Evolutionary conservation across 2,888 invertebrate species (phyloP), one percentile per base, ranked within the genome.

Genomic region (Pandemis corylana): DNA sequence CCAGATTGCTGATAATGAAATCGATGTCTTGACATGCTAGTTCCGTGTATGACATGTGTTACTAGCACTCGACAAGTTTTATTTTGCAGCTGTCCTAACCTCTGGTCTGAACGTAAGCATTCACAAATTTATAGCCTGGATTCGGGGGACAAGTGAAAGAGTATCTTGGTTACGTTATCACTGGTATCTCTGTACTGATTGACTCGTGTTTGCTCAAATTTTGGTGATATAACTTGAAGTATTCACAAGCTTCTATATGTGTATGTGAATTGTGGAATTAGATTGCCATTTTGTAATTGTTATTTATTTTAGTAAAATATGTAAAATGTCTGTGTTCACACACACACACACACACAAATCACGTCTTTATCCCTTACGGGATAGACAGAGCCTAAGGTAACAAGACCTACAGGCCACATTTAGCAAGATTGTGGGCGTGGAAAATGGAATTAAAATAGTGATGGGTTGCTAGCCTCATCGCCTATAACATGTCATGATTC

Each of bases 21-120:
- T 75, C 75, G 71, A 67, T 75, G 74, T 74, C 69, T 66, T 67
- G 75, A 75, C 71, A 71, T 67, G 70, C 61, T 28, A 75, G 71
- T 74, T 74, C 71, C 75, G 42, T 71, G 67, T 71, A 71, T 67
- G 70, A 75, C 75, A 75, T 71, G 53, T 75, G 75, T 75, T 71
- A 63, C 15, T 56, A 62, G 41, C 15, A 41, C 20, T 67, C 15
- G 41, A 71, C 75, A 70, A 75, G 56, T 20, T 56, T 70, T 20
- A 62, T 62, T 63, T 67, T 71, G 56, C 62, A 56, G 53, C 20
- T 36, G n/a, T 0, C 5, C 10, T 20, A 59, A 28, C 28, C 59
- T 59, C 7, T 20, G 28, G 10, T 41, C n/a, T n/a, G 67, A 12
- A 46, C 63, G 41, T 13, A 6, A 13, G 5, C 20, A 20, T 4